Base-by-base conservation (phyloP, 2,888 invertebrate genomes). In the Trissolcus brochymenae region DNA sequence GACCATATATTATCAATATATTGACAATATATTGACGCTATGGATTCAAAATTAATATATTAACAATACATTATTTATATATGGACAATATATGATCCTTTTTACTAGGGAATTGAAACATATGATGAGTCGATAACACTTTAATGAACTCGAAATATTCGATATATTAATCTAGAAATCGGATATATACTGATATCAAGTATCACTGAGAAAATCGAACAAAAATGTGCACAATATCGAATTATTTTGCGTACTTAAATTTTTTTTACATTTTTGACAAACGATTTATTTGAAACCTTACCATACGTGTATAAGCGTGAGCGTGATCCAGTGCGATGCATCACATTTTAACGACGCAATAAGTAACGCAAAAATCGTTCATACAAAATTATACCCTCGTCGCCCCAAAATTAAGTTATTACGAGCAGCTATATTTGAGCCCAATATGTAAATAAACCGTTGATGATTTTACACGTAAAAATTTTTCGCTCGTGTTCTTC, bases 371-470 rank as follows among this genome's bases (percentile, higher is more conserved):
- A 72, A 65, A 64, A 72, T 72, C 50, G 21, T 29, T 14, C 35
- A 55, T 35, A 17, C 50, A 49, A 61, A 67, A 73, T 73, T 73
- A 67, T 56, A 67, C 51, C 54, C 61, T 6, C 51, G 6, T 66
- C 73, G 50, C 35, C 29, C 73, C 41, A 40, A 51, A 73, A 73
- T 73, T 73, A 73, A 73, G 73, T 73, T 66, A 72, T 72, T 65
- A 62, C 41, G 50, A 4, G 40, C 35, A 46, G 29, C 54, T 53
- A 49, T 14, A 21, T 41, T 16, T 50, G 50, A 55, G 61, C 50
- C 49, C 21, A 16, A 57, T 57, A 71, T 71, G 71, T 57, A 71
- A 71, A 70, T 71, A 72, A 65, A 72, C 55, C 2, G 62, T 61
- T 61, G 55, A 19, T 25, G 57, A 40, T 68, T 59, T 59, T 57